phyloP scores from a whole-genome alignment of 2,797 vertebrate genomes.

The Etheostoma nigrum region DNA sequence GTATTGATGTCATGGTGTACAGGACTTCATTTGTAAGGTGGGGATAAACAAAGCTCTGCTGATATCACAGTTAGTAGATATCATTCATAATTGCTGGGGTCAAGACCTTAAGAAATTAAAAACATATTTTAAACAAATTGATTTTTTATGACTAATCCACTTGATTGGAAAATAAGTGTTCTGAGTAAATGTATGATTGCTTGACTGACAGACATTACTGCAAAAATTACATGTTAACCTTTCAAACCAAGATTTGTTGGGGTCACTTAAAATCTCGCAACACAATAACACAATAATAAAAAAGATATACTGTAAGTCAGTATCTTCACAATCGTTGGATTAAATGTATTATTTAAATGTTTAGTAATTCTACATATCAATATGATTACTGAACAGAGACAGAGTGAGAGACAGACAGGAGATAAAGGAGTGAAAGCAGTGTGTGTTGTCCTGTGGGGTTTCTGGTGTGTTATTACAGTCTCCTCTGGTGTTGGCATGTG shows the following conservation, averaged over 20 bases:
- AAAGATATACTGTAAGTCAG: too few species aligned
- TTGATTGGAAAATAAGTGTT: too few species aligned
- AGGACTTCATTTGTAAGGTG: background rate
- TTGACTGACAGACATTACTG: background rate
- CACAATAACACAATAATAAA: background rate
- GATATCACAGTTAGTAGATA: background rate
- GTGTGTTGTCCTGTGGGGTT: constrained; percentile 71
- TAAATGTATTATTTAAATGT: background rate
- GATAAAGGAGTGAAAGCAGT: constrained; percentile 58
- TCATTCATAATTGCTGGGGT: background rate
- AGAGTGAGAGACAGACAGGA: constrained; percentile 4
- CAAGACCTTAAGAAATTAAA: background rate
- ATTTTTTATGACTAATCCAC: background rate
- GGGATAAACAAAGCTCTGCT: too few species aligned
- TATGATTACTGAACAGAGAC: background rate
- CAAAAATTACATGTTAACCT: background rate
- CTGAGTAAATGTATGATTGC: background rate
- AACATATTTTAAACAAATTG: background rate
- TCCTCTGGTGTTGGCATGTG: constrained; percentile 74
- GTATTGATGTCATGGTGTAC: background rate
- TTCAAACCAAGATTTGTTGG: background rate
- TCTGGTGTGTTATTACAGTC: constrained; percentile 85
- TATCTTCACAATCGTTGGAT: background rate
- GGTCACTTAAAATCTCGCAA: background rate
- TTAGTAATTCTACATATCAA: background rate